phyloP scores from a whole-genome alignment of 1,140 invertebrate genomes.

The Armadillidium nasatum region DNA sequence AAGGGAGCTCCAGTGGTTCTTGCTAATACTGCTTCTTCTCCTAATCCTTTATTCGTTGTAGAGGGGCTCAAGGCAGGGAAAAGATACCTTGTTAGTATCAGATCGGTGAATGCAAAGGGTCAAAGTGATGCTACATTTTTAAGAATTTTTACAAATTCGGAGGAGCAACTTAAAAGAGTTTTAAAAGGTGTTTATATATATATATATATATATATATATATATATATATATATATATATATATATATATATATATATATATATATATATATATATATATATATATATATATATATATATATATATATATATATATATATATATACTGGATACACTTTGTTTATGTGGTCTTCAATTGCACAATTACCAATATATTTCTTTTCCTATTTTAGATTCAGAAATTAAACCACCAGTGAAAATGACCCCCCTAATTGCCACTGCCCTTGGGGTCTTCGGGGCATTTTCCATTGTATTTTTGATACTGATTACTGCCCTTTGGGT shows the following conservation, averaged over 20 bases:
- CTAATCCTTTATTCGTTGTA: slow-evolving; percentile 34
- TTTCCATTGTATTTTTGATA: neutral
- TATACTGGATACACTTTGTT: no score
- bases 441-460: neutral
- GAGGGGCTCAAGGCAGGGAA: slow-evolving; percentile 56
- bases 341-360: no score
- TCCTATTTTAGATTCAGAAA: no score
- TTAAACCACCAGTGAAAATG: no score
- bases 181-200: no score
- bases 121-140: slow-evolving; percentile 53
- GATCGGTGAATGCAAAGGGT: slow-evolving; percentile 80
- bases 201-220: no score
- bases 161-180: neutral
- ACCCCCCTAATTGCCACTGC: neutral
- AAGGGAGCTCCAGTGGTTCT: slow-evolving; percentile 35
- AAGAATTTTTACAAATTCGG: neutral
- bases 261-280: no score
- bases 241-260: no score
- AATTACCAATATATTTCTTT: no score
- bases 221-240: no score
- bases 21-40: slow-evolving; percentile 38
- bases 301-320: no score
- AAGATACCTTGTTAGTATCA: slow-evolving; percentile 68
- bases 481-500: neutral
- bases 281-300: no score